Evolutionary conservation across 2,113 vertebrate genomes (phyloP), one percentile per base, ranked within the genome.

Genomic region (Hyaena hyaena): DNA sequence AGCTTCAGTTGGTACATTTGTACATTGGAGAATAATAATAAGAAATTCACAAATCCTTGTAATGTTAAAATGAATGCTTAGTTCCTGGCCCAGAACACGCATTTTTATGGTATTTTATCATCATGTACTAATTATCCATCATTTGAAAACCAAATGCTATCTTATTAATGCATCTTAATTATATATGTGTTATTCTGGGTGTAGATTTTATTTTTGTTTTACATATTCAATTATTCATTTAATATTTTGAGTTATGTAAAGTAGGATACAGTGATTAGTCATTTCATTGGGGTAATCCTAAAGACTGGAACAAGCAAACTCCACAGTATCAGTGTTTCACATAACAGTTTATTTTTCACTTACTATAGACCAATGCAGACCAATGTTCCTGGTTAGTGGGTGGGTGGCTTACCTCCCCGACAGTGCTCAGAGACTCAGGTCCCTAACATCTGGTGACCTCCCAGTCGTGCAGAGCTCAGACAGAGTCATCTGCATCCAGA

Each of bases 351-450:
- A 77, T 50, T 61, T 88, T 48, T 90, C 5, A 80, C 2, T 63
- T 19, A 85, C 68, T 31, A 28, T 24, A 33, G 2, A 4, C 45
- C 45, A 43, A 23, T 17, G 15, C 4, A 58, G 17, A 39, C 61
- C 17, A 76, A 24, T 26, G 1, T 48, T 88, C 39, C 28, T 48
- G 24, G 1, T 14, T 11, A 48, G 0, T 39, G 5, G 26, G 1
- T 35, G 4, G 16, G 2, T 68, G 1, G 2, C 5, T 48, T 39
- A 53, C 31, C 24, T 14, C 6, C 3, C 14, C n/a, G 1, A 3
- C 1, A 10, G 24, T 31, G 53, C 69, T 90, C 14, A 23, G 43
- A 90, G 43, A 79, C 33, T 50, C 45, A 14, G 11, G 35, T n/a
- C 16, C 14, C 39, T 28, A 33, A 33, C 11, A 43, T n/a, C n/a